Evolutionary conservation across 2,888 invertebrate genomes (phyloP).

Genomic region (Amphipyra tragopoginis): DNA sequence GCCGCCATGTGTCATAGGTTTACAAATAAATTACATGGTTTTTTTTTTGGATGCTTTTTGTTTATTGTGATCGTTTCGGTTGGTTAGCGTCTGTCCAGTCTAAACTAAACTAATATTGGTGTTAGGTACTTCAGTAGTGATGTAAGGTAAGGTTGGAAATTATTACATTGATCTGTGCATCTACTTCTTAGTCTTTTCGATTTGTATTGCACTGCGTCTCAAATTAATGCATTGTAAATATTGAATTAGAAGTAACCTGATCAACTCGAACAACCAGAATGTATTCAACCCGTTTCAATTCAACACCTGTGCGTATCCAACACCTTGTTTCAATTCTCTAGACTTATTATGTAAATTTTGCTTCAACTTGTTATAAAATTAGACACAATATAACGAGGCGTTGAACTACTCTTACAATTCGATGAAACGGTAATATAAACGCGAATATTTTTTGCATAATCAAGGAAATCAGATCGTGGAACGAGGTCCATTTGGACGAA

Average conservation of each 20-base stretch:
- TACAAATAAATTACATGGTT: constrained; percentile 15
- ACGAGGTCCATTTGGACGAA: constrained; percentile 59
- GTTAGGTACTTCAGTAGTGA: not conserved
- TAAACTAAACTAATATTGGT: constrained; percentile 14
- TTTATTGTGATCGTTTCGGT: constrained; percentile 7
- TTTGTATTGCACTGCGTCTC: constrained; percentile 1
- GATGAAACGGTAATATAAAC: constrained; percentile 64
- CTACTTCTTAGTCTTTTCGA: not conserved
- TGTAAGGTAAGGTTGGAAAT: constrained; percentile 1
- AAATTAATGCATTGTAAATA: constrained; percentile 22
- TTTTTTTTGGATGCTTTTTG: constrained; percentile 23
- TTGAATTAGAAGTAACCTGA: constrained; percentile 29
- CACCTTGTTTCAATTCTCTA: constrained; percentile 37
- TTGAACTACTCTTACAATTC: constrained; percentile 68
- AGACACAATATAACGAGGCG: constrained; percentile 54
- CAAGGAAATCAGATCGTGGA: constrained; percentile 72
- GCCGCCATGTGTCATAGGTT: constrained; percentile 58
- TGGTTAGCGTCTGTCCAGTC: constrained; percentile 10
- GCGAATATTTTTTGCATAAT: constrained; percentile 71
- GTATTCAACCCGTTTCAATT: constrained; percentile 40
- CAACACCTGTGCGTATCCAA: constrained; percentile 45
- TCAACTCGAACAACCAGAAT: constrained; percentile 50
- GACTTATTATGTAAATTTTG: constrained; percentile 41
- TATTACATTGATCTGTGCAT: not conserved
- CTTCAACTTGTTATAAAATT: constrained; percentile 27